A percentile compares a stretch with the other conserved stretches of the same genome.
These are phyloP conservation scores for Spongilla lacustris DNA, from an alignment of 37 sponge, comb jelly and placozoan genomes.

Conservation along the genomic window DNA sequence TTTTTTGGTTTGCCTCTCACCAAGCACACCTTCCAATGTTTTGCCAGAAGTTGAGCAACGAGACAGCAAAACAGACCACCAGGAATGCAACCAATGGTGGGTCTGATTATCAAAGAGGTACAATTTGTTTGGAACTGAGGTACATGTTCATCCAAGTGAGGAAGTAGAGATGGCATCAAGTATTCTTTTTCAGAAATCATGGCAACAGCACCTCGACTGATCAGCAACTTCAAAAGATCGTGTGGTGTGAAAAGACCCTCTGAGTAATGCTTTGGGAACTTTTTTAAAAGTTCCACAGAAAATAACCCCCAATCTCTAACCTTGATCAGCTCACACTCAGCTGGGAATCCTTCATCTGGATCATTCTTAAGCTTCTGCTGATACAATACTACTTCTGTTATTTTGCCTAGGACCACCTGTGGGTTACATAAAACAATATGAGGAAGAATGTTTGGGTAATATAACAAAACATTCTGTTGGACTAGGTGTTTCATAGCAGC, in stretches of 20 bases:
- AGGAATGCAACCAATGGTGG: constrained; percentile 6
- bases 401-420: constrained; percentile 25
- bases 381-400: constrained; percentile 12
- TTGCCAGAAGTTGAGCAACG: neutral
- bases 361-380: neutral
- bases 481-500: constrained; percentile 17
- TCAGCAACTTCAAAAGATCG: constrained; percentile 17
- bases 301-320: constrained; percentile 13
- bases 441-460: constrained; percentile 22
- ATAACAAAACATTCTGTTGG: neutral
- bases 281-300: neutral
- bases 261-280: neutral
- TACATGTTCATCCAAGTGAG: neutral
- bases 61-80: constrained; percentile 13
- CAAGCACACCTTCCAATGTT: constrained; percentile 8
- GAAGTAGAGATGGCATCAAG: constrained; percentile 29
- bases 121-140: neutral
- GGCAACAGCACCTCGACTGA: constrained; percentile 3
- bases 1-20: neutral
- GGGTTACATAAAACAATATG: constrained; percentile 12
- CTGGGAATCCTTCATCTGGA: neutral
- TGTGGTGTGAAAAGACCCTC: neutral
- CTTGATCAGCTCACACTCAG: neutral
- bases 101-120: neutral
- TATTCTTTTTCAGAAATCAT: constrained; percentile 16